Conservation (phyloP, 1,140 invertebrate species). For the Sinella curviseta region DNA sequence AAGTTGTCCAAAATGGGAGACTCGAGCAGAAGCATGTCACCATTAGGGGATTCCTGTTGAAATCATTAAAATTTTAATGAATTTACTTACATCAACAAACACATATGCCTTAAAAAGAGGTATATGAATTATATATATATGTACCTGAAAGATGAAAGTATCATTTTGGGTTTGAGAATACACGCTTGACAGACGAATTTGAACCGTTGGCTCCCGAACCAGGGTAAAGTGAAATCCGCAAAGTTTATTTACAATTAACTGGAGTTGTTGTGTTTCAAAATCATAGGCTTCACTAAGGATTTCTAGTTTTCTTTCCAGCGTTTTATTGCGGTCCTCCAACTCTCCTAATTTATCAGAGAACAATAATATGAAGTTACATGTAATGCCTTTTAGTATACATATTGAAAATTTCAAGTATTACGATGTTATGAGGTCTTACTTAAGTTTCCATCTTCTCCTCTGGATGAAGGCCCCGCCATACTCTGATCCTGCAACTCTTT, state of each 20-base stretch:
- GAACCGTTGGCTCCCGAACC: slow-evolving; percentile 35
- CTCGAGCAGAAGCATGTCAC: slow-evolving; percentile 47
- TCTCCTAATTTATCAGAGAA: slow-evolving; percentile 14
- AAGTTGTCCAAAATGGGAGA: slow-evolving; percentile 45
- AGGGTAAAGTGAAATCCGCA: slow-evolving; percentile 45
- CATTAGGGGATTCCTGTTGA: slow-evolving; percentile 40
- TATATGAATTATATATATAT: background rate
- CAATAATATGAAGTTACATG: no score
- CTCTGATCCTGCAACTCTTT: slow-evolving; percentile 24
- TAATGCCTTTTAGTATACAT: no score
- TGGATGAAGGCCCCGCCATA: background rate
- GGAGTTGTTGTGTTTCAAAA: slow-evolving; percentile 45
- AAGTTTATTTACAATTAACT: slow-evolving; percentile 32
- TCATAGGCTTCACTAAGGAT: slow-evolving; percentile 45
- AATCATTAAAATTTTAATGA: slow-evolving; percentile 8
- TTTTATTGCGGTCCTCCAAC: slow-evolving; percentile 37
- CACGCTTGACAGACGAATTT: slow-evolving; percentile 43
- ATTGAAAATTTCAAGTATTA: no score
- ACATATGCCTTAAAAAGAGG: background rate
- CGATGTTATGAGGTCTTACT: no score
- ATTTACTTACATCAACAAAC: no score
- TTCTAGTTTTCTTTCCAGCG: slow-evolving; percentile 42
- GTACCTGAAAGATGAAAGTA: slow-evolving; percentile 46
- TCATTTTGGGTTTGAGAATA: slow-evolving; percentile 35
- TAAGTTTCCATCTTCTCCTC: background rate